Evolutionary conservation across 2,888 invertebrate species (phyloP).

Genomic region (Morinoia aosen): DNA sequence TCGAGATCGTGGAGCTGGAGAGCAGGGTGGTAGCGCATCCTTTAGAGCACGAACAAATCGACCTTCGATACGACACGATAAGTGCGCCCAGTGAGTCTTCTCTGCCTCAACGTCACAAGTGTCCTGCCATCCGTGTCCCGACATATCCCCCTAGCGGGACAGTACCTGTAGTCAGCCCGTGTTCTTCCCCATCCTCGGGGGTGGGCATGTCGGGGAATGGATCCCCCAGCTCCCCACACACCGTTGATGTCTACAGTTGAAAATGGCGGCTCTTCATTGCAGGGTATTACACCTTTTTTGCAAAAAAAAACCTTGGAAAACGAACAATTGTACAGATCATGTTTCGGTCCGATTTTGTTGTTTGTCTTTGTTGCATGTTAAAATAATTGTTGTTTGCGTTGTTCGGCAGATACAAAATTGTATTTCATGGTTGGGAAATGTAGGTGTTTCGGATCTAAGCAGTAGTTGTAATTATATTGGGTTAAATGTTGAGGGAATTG

Average conservation of each 20-base stretch:
- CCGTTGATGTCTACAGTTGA: slow-evolving; percentile 44
- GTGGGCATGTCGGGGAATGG: not conserved
- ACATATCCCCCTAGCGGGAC: not conserved
- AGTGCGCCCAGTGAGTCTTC: not conserved
- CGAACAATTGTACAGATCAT: not conserved
- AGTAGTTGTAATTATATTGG: not conserved
- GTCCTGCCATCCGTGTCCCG: not conserved
- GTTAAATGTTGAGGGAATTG: not conserved
- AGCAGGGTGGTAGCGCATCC: not conserved
- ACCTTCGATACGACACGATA: not conserved
- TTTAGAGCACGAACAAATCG: not conserved
- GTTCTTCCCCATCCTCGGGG: not conserved
- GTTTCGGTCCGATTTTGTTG: not conserved
- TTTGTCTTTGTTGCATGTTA: not conserved
- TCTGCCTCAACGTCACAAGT: not conserved
- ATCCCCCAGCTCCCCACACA: slow-evolving; percentile 38
- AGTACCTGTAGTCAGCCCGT: not conserved
- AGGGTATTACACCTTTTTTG: not conserved
- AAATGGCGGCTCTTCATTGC: not conserved
- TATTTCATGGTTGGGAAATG: not conserved
- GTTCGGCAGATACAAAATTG: not conserved
- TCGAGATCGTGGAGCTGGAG: not conserved
- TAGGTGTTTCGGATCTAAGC: not conserved
- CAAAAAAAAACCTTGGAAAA: not conserved
- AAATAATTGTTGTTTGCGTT: not conserved